Evolutionary conservation across 2,113 vertebrate genomes (phyloP).

Genomic region (Dolichallabes microphthalmus): DNA sequence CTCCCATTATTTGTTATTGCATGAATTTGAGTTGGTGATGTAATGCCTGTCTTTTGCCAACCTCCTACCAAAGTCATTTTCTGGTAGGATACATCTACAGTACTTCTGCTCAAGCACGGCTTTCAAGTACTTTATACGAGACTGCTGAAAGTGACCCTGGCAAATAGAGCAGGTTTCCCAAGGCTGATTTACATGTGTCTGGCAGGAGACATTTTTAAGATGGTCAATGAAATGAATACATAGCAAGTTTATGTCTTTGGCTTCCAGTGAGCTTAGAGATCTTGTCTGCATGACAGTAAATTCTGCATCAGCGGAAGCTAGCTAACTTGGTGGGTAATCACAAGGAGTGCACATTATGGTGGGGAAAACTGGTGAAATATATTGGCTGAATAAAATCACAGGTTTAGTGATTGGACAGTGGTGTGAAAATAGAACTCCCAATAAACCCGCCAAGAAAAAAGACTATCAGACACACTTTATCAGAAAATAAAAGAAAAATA

Average conservation of each 20-base stretch:
- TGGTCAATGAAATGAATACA: not conserved
- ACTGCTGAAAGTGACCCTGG: not conserved
- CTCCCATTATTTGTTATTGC: too few relatives aligned
- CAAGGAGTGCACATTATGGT: not conserved
- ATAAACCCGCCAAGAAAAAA: not conserved
- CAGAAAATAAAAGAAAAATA: not conserved
- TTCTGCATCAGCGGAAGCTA: not conserved
- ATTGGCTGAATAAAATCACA: not conserved
- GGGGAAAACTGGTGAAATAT: not conserved
- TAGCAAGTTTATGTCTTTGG: not conserved
- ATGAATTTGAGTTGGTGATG: too few relatives aligned
- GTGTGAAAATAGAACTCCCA: not conserved
- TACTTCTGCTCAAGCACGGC: too few relatives aligned
- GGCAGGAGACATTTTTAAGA: not conserved
- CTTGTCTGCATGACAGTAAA: not conserved
- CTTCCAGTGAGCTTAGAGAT: not conserved
- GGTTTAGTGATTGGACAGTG: not conserved
- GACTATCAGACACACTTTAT: not conserved
- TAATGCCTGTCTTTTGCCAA: too few relatives aligned
- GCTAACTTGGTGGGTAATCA: not conserved
- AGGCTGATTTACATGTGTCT: constrained; percentile 7
- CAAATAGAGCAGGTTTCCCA: not conserved
- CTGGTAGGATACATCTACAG: too few relatives aligned
- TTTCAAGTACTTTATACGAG: too few relatives aligned
- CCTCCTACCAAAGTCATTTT: too few relatives aligned